Conservation (phyloP, 2,888 invertebrate species). For the Tipula lateralis region DNA sequence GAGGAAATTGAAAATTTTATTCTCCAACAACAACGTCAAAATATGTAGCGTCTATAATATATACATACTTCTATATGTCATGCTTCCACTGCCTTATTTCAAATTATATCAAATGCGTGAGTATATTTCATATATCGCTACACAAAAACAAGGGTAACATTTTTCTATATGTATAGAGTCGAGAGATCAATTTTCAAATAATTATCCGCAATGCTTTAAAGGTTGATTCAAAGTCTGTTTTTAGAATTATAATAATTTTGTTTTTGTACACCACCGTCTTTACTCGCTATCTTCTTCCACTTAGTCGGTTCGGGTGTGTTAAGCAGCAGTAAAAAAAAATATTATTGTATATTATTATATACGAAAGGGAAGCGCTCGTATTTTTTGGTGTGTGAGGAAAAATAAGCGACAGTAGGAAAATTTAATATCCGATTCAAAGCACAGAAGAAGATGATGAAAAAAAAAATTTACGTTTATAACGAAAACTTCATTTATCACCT, state of each 20-base stretch:
- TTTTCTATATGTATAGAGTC: not conserved
- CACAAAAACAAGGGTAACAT: not conserved
- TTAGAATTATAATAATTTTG: not conserved
- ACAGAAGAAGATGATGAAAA: not conserved
- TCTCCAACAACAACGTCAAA: not conserved
- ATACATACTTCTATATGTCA: not conserved
- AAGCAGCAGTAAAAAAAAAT: not conserved
- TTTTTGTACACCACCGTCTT: not conserved
- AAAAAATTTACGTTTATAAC: not conserved
- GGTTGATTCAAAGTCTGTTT: not conserved
- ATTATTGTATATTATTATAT: not conserved
- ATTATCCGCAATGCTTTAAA: constrained; percentile 5
- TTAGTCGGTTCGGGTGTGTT: not conserved
- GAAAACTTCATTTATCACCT: constrained; percentile 24
- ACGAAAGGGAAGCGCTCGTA: not conserved
- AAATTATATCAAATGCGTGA: not conserved
- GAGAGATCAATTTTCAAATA: constrained; percentile 1
- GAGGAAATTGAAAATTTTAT: not conserved
- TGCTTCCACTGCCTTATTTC: not conserved
- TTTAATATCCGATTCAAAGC: constrained; percentile 11
- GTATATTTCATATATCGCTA: not conserved
- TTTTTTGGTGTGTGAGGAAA: not conserved
- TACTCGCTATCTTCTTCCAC: not conserved
- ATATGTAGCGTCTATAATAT: not conserved
- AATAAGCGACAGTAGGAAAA: not conserved